Evolutionary conservation across 2,113 vertebrate genomes (phyloP), one percentile per base, ranked within the genome.

Genomic region (Trogon melanurus): DNA sequence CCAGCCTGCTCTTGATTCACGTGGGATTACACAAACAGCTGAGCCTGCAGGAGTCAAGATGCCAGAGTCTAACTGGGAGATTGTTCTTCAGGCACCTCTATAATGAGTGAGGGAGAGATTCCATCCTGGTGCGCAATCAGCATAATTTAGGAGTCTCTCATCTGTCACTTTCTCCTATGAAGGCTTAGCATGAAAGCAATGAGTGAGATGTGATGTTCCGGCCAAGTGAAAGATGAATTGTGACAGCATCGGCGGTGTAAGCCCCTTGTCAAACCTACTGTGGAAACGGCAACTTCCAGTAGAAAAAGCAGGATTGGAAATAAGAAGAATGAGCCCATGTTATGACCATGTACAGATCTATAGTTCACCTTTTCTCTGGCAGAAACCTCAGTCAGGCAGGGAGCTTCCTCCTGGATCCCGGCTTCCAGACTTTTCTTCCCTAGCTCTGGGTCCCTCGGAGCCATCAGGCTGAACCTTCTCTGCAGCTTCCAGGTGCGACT

Each of bases 341-440:
- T 19, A 26, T 30, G 44, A 26, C 29, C 36, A 58, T 17, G 32
- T 41, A 54, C 5, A 41, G 26, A 21, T 75, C 26, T 53, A 0
- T 44, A 27, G 50, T 86, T 88, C 44, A 60, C 20, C 61, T 67
- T 94, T 67, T 84, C 47, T 54, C 62, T 90, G 57, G 56, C 41
- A 71, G 79, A 85, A 58, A 38, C 9, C 58, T 96, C 51, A 32
- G 1, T 47, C 51, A 93, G 45, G 21, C 34, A 57, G 5, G 44
- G 53, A 16, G 94, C 54, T 95, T 98, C 80, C 22, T 89, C 94
- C 32, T 79, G 66, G 62, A 98, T 97, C 67, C 89, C 95, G 20
- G 95, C 76, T 90, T 98, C 97, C 95, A 98, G 95, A 8, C 94
- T 96, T 61, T 87, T 89, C 58, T 98, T 98, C 56, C 97, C 97